Percentiles rank a stretch among this genome's conserved stretches.
These are phyloP conservation scores for Dolichallabes microphthalmus DNA, from an alignment of 2,113 vertebrate species.

Conservation along the genomic window DNA sequence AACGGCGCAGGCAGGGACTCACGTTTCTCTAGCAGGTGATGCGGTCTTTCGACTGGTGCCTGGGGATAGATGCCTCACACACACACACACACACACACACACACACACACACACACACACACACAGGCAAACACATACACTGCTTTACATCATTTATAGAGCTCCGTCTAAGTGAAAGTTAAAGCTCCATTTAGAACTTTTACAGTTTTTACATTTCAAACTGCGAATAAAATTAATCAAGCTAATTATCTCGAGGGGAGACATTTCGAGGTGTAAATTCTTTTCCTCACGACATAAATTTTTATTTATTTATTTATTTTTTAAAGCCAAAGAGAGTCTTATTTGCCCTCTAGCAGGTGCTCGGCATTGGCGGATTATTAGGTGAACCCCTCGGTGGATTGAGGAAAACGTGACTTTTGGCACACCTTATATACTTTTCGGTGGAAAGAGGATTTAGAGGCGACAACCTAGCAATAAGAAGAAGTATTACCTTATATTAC, in stretches of 20 bases:
- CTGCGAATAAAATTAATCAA: no score
- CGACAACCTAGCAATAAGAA: neutral
- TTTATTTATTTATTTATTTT: no score
- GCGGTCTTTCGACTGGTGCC: slow-evolving; percentile 8
- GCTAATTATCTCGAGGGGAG: no score
- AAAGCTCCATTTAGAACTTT: neutral
- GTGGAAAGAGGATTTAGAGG: no score
- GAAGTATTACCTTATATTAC: neutral
- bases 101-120: slow-evolving; percentile 2
- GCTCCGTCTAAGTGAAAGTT: neutral
- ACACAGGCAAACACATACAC: neutral
- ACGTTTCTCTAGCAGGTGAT: slow-evolving; percentile 53
- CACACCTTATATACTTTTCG: neutral
- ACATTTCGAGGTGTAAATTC: neutral
- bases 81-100: slow-evolving; percentile 12
- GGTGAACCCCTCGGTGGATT: neutral
- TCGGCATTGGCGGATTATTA: neutral
- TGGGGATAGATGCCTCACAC: slow-evolving; percentile 26
- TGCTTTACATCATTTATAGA: slow-evolving; percentile 37
- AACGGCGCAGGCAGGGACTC: slow-evolving; percentile 37
- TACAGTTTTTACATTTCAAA: neutral
- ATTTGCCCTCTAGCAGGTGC: no score
- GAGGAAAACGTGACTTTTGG: neutral
- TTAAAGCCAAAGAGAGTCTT: neutral
- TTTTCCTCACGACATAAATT: neutral